Base-by-base conservation (phyloP, 2,888 invertebrate species). In the Latheticus oryzae region DNA sequence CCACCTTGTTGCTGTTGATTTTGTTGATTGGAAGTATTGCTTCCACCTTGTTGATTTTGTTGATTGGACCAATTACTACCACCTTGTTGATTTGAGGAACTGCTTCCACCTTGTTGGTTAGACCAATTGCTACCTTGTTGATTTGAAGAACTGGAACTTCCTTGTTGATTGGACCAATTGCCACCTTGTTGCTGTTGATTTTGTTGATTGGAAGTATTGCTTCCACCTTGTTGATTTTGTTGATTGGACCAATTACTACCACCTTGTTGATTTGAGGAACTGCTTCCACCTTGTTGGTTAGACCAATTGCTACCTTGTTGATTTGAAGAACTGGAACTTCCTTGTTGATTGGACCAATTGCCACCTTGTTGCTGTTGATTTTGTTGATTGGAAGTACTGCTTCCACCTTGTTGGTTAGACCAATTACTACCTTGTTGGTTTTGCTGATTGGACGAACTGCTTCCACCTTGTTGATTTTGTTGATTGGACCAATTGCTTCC, bases 281-380 rank as follows among this genome's bases (percentile, higher is more conserved):
- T 28, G 15, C 13, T 21, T 12, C 33, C 11, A 11, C 55, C 50
- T 38, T 58, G 61, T 55, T 55, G 48, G n/a, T 51, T 51, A 1
- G 56, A 50, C 5, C 51, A 13, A 33, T n/a, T n/a, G n/a, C 45
- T 38, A 1, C 57, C 51, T 40, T 51, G 53, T 23, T 55, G 55
- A 42, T 23, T 33, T 2, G 35, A 54, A 3, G 45, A 37, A 3
- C 37, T 26, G 5, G 45, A 37, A 3, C 37, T 26, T 19, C 54
- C 32, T 43, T 55, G 50, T 50, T 43, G 30, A 23, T 37, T 58
- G 1, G 52, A 26, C 7, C 57, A 51, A 26, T 35, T 56, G 19
- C 43, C 37, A 5, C 47, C 57, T 47, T 61, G 53, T n/a, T n/a
- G n/a, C n/a, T n/a, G n/a, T 32, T 58, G 48, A 50, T 54, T 60